Percentiles rank a stretch among this genome's conserved stretches.
Evolutionary conservation across 2,888 invertebrate genomes (phyloP).

Genomic region (Aphelenchoides bicaudatus): DNA sequence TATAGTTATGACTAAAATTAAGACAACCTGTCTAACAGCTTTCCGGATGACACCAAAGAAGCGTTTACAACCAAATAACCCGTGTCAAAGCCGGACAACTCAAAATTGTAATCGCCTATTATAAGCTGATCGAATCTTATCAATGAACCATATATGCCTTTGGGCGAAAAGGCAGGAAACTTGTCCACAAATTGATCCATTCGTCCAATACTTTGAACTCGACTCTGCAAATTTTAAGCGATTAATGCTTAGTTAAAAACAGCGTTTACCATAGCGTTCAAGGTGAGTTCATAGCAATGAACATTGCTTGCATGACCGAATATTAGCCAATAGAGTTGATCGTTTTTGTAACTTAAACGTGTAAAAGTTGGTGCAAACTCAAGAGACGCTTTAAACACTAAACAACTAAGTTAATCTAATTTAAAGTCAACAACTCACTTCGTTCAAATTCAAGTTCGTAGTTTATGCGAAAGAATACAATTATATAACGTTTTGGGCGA

Average conservation of each 20-base stretch:
- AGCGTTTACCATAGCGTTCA: neutral
- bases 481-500: constrained; percentile 29
- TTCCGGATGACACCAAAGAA: constrained; percentile 25
- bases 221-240: neutral
- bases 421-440: neutral
- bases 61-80: constrained; percentile 34
- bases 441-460: constrained; percentile 21
- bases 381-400: constrained; percentile 25
- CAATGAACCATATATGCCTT: constrained; percentile 28
- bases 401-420: constrained; percentile 11
- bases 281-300: constrained; percentile 2
- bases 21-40: constrained; percentile 30
- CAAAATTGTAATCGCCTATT: constrained; percentile 23
- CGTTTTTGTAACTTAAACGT: constrained; percentile 23
- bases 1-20: constrained; percentile 11
- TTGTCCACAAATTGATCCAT: constrained; percentile 23
- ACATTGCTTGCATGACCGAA: constrained; percentile 27
- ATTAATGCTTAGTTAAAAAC: neutral
- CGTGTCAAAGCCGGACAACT: constrained; percentile 36
- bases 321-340: constrained; percentile 31
- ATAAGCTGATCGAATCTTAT: constrained; percentile 29
- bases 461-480: constrained; percentile 30
- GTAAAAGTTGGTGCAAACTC: constrained; percentile 27
- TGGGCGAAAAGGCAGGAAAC: constrained; percentile 33
- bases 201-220: neutral